phyloP scores from a whole-genome alignment of 1,140 invertebrate genomes.

The Colletes latitarsis region DNA sequence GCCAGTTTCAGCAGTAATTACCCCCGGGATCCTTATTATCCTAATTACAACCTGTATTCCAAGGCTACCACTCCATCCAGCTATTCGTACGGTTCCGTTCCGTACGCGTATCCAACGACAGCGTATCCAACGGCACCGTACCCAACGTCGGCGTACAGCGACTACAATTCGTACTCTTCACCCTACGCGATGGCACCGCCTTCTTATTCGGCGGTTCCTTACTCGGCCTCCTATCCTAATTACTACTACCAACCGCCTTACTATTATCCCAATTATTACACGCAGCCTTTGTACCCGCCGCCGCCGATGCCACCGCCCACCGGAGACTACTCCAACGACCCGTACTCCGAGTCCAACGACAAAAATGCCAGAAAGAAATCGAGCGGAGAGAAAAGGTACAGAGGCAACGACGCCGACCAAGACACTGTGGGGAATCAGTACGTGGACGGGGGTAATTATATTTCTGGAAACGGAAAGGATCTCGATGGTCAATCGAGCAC shows the following conservation, averaged over 20 bases:
- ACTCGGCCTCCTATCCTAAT: constrained; percentile 62
- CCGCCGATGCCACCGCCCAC: constrained; percentile 24
- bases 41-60: constrained; percentile 63
- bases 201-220: constrained; percentile 34
- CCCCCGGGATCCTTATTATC: constrained; percentile 68
- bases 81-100: not conserved
- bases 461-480: constrained; percentile 70
- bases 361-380: constrained; percentile 52
- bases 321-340: constrained; percentile 10
- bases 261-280: constrained; percentile 72
- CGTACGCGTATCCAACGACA: constrained; percentile 29
- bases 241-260: constrained; percentile 72
- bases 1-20: constrained; percentile 62
- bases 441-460: constrained; percentile 73
- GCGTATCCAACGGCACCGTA: constrained; percentile 58
- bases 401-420: not conserved
- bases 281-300: constrained; percentile 66
- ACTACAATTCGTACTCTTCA: constrained; percentile 59
- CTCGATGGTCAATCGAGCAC: constrained; percentile 71
- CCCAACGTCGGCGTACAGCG: constrained; percentile 55
- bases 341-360: constrained; percentile 41
- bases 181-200: constrained; percentile 25
- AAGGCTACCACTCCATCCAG: constrained; percentile 41
- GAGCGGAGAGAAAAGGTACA: constrained; percentile 31
- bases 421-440: constrained; percentile 62